A percentile compares a stretch with the other conserved stretches of the same genome.
Evolutionary conservation across 1,140 invertebrate genomes (phyloP).

Genomic region (Mamestra configurata): DNA sequence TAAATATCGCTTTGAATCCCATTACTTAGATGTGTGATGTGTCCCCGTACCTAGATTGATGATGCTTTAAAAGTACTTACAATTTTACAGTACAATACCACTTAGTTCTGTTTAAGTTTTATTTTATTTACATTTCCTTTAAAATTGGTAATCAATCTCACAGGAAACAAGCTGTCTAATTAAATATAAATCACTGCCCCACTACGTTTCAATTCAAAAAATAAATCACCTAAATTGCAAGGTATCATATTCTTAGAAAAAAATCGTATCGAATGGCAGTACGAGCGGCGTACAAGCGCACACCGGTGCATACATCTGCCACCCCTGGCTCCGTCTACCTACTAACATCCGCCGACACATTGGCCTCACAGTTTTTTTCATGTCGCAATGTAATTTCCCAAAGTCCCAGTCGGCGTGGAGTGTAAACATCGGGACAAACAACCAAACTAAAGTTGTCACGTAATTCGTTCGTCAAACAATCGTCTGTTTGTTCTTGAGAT

Average conservation of each 20-base stretch:
- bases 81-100: not conserved
- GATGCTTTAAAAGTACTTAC: not conserved
- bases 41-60: not conserved
- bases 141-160: slow-evolving; percentile 11
- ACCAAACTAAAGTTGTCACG: slow-evolving; percentile 75
- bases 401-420: slow-evolving; percentile 59
- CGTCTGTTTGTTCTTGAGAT: slow-evolving; percentile 80
- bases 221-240: slow-evolving; percentile 49
- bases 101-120: not conserved
- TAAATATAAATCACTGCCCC: slow-evolving; percentile 39
- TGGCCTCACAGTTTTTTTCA: slow-evolving; percentile 57
- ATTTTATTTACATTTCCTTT: not conserved
- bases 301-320: slow-evolving; percentile 55
- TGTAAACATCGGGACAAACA: slow-evolving; percentile 68
- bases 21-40: slow-evolving; percentile 13
- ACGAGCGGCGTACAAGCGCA: not conserved
- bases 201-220: slow-evolving; percentile 26
- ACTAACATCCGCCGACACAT: slow-evolving; percentile 60
- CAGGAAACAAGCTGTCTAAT: slow-evolving; percentile 39
- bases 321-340: slow-evolving; percentile 40
- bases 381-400: slow-evolving; percentile 68
- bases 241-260: slow-evolving; percentile 52
- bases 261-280: slow-evolving; percentile 40
- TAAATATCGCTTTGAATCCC: slow-evolving; percentile 36
- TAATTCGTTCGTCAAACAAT: slow-evolving; percentile 85